These are phyloP conservation scores for Huso huso DNA, from an alignment of 2,797 vertebrate species.

Conservation along the genomic window DNA sequence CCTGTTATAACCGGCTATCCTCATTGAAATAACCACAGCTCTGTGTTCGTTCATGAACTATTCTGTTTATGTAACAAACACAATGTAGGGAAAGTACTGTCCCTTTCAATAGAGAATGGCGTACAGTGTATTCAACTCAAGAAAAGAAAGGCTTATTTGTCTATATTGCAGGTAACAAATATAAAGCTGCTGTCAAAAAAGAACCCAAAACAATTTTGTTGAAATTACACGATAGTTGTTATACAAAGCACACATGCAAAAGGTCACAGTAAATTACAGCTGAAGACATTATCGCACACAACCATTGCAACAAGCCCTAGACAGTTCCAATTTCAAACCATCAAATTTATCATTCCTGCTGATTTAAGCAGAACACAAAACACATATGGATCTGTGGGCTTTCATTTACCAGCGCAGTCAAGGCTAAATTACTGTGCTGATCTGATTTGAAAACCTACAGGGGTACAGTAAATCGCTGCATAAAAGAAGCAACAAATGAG, in stretches of 20 bases:
- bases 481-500: slow-evolving; percentile 60
- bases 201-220: slow-evolving; percentile 48
- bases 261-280: slow-evolving; percentile 58
- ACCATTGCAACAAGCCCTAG: slow-evolving; percentile 56
- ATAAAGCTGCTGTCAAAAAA: background rate
- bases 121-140: too few species aligned
- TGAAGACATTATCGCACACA: slow-evolving; percentile 47
- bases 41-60: too few species aligned
- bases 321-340: slow-evolving; percentile 61
- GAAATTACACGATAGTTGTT: slow-evolving; percentile 58
- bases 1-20: too few species aligned
- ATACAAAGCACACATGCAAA: slow-evolving; percentile 51
- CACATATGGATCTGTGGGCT: slow-evolving; percentile 62
- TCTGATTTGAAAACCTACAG: slow-evolving; percentile 71
- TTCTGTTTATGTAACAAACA: too few species aligned
- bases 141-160: too few species aligned
- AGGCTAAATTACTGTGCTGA: slow-evolving; percentile 65
- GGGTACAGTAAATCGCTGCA: slow-evolving; percentile 60
- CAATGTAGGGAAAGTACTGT: too few species aligned
- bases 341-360: slow-evolving; percentile 69
- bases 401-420: slow-evolving; percentile 57
- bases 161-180: background rate
- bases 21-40: too few species aligned
- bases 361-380: slow-evolving; percentile 69
- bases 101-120: too few species aligned